Base-by-base conservation (phyloP, 2,888 invertebrate genomes). In the Amorpha juglandis region DNA sequence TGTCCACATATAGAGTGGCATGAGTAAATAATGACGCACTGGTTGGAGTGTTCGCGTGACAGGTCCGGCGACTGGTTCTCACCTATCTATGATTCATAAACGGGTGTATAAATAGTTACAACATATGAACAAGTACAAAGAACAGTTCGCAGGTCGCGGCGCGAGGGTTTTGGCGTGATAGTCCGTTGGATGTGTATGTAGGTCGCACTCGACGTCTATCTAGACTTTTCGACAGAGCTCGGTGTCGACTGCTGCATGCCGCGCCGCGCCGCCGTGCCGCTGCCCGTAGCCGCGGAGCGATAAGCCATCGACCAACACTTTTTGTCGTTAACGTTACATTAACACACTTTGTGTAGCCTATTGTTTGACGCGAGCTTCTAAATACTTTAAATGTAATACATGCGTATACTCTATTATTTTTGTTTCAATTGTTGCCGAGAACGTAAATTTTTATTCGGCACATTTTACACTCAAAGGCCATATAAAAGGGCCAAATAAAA, bases 221-320 rank as follows among this genome's bases (percentile, higher is more conserved):
- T 85, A 86, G 84, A 84, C 77, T 86, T 87, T 88, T 87, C 86
- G 84, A 87, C 85, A 83, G 75, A 79, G 81, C 79, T 71, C 73
- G 76, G 16, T 51, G 51, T 35, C 35, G 45, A 45, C 45, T 45
- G 45, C 48, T 55, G 58, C 75, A 9, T 19, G 75, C 81, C 76
- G n/a, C n/a, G n/a, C n/a, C n/a, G n/a, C n/a, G n/a, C 62, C 66
- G 75, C 71, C 71, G 71, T 74, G 70, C 75, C 53, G 71, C 71
- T 69, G 76, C 79, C 58, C 42, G 42, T 42, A 35, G 14, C 58
- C 58, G 19, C 58, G 4, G n/a, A 38, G 12, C 42, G 82, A 79
- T 81, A 81, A 81, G 75, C 82, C 78, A 78, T 77, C 76, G 73
- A 74, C 78, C 75, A 77, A 76, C 78, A 77, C 74, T 82, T 81